phyloP scores from a whole-genome alignment of 2,888 invertebrate species.

The Pachymerium ferrugineum region DNA sequence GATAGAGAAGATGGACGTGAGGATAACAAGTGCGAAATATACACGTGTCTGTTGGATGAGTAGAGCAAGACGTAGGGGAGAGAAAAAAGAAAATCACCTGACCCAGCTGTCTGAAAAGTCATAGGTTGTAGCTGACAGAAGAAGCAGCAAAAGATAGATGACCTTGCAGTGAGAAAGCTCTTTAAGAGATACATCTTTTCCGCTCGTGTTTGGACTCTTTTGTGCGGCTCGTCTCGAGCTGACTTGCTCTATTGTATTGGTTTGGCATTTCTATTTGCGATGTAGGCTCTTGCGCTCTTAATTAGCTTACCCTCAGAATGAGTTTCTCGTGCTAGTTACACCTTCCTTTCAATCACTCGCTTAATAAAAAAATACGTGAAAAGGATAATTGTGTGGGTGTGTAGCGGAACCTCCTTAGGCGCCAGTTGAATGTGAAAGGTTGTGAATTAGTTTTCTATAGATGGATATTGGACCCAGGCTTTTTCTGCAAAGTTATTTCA shows the following conservation, averaged over 20 bases:
- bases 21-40: not conserved
- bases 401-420: not conserved
- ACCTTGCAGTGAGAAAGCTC: constrained; percentile 12
- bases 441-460: constrained; percentile 8
- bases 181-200: constrained; percentile 16
- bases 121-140: constrained; percentile 8
- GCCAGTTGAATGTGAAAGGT: constrained; percentile 17
- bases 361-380: constrained; percentile 14
- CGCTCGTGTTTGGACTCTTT: not conserved
- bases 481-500: not conserved
- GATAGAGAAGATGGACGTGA: not conserved
- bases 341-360: constrained; percentile 8
- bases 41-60: not conserved
- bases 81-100: constrained; percentile 7
- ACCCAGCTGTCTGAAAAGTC: constrained; percentile 20
- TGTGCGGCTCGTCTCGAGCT: not conserved
- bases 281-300: not conserved
- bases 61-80: too few relatives aligned
- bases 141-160: constrained; percentile 22
- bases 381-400: constrained; percentile 22
- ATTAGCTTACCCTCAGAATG: constrained; percentile 22
- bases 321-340: not conserved
- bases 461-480: not conserved
- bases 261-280: constrained; percentile 19
- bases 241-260: not conserved